Evolutionary conservation across 2,113 vertebrate genomes (phyloP).

Genomic region (Gymnobelideus leadbeateri): DNA sequence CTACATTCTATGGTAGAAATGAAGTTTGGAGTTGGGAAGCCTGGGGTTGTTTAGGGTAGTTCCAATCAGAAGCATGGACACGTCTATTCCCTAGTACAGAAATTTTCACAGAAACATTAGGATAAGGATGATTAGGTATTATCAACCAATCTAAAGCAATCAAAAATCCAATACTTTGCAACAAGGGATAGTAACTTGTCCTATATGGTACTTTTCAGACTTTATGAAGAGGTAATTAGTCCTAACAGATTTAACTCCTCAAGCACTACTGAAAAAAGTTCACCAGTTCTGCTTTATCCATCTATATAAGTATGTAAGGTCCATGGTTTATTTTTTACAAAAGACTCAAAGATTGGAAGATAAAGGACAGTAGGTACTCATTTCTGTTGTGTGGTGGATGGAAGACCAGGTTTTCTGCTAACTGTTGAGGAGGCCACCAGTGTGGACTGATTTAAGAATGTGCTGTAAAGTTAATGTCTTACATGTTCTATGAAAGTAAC

Average conservation of each 20-base stretch:
- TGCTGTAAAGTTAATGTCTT: not conserved
- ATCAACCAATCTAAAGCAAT: not conserved
- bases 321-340: not conserved
- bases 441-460: not conserved
- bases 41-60: not conserved
- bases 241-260: not conserved
- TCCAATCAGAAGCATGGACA: not conserved
- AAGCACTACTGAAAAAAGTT: not conserved
- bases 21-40: not conserved
- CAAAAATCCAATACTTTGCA: not conserved
- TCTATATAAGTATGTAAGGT: not conserved
- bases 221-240: not conserved
- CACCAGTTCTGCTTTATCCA: not conserved
- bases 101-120: not conserved
- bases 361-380: not conserved
- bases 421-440: not conserved
- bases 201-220: not conserved
- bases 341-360: not conserved
- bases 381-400: not conserved
- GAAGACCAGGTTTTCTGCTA: not conserved
- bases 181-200: not conserved
- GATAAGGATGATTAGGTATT: not conserved
- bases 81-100: not conserved
- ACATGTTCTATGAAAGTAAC: not conserved
- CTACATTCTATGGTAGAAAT: not conserved